Evolutionary conservation across 2,888 invertebrate species (phyloP), one percentile per base, ranked within the genome.

Genomic region (Macrosiphum euphorbiae): DNA sequence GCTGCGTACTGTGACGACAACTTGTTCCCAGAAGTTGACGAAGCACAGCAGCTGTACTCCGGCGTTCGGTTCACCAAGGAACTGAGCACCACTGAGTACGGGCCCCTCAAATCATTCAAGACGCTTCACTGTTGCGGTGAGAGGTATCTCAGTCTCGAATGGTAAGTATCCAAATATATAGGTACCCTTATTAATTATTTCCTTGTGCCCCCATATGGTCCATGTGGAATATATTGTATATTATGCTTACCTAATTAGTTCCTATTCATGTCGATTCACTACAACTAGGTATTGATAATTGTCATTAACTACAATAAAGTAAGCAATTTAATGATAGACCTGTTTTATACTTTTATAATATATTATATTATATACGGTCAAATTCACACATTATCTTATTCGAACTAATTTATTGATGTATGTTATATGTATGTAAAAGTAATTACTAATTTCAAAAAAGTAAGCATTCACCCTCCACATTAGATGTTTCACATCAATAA

Each of bases 121-220:
- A 97, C 97, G 95, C 96, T 98, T 88, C 97, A 98, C 95, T 98
- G 98, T 96, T 98, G 98, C 95, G 97, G 97, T 92, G 97, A 97
- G 95, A 97, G 97, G 95, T 98, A 97, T 95, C 96, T 97, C 94
- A 98, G 97, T 96, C 97, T 98, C 95, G 98, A 98, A 96, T 98
- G 98, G 98, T 98, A 95, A 97, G 97, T 55, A 24, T 55, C 35
- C 52, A 11, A 50, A 52, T 2, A 55, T 5, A 50, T 86, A n/a
- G n/a, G n/a, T n/a, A 28, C 20, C 1, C 47, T 16, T 50, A 67
- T n/a, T n/a, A 50, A n/a, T n/a, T 87, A 47, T 8, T 87, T 41
- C 44, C 67, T 13, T 20, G n/a, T 50, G 13, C 13, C 28, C 55
- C 52, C 35, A 52, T 24, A 52, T 24, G 50, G 16, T 50, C 20